Evolutionary conservation across 2,113 vertebrate genomes (phyloP), one percentile per base, ranked within the genome.

Genomic region (Dipodomys spectabilis): DNA sequence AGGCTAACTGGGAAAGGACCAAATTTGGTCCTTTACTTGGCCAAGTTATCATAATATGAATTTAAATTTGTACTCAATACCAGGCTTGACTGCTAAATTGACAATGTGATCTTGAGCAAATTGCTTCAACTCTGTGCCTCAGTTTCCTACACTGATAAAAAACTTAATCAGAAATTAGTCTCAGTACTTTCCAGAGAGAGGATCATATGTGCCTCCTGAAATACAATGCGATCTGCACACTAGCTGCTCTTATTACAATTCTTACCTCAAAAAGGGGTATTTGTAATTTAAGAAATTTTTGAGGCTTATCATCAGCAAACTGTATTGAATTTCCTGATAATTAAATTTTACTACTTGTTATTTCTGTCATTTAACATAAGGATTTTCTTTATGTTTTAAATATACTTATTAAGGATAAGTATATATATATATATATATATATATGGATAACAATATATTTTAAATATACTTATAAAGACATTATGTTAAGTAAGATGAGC

Each of bases 301-400:
- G 23, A 62, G 45, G 20, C 25, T 92, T 53, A 35, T 75, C 22
- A 69, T 19, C 12, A 84, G 53, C 53, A 83, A 87, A 83, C 32
- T 30, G 13, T 75, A 85, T n/a, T 88, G 75, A 69, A 1, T 69
- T 80, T 96, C 93, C 25, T 74, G 69, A 68, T 81, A 10, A 53
- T 87, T 94, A 44, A 80, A n/a, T 67, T 73, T 65, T 9, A 25
- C 64, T 74, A 16, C 12, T 80, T 75, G 64, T 25, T 44, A 84
- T 80, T 87, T 93, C 92, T 1, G 67, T 30, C 49, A 91, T 94
- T 87, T 87, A 71, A 19, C 12, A 75, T 68, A 79, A 94, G 13
- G 85, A 35, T 39, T 82, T 74, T 28, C 5, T 23, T 60, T 39
- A 39, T 45, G 23, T 9, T 64, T 64, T 64, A 64, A 64, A 7